Base-by-base conservation (phyloP, 2,113 vertebrate genomes). In the Chionomys nivalis region DNA sequence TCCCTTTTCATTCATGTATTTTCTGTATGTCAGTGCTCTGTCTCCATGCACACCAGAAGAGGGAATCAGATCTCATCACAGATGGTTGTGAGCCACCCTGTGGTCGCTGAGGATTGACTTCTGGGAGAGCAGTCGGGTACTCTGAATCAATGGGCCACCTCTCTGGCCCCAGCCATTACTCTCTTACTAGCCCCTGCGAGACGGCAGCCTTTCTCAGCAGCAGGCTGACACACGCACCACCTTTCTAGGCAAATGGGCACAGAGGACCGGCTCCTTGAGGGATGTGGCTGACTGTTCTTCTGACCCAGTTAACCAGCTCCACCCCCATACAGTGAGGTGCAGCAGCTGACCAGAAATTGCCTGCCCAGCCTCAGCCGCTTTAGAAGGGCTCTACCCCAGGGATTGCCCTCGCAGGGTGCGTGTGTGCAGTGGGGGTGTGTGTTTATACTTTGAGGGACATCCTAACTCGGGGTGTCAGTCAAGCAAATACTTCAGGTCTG, bases 401-500 rank as follows among this genome's bases (percentile, higher is more conserved):
- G 88, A 95, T 81, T 73, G 61, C 42, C 66, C 94, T 44, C 85
- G 36, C 49, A 92, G 78, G 88, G 85, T 89, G 63, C 2, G 0
- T 78, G 83, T 13, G 0, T 87, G 72, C 31, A n/a, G 26, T 55
- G 87, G 33, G 81, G 52, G 94, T 31, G 93, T 86, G 58, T 95
- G 77, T 96, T 94, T 96, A 87, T 70, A 26, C 73, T 82, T 66
- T 65, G 7, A 7, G 73, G 86, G 17, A 61, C 55, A 66, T 78
- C 55, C 94, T 86, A 70, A 58, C 70, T 95, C 82, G 76, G 0
- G 21, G 33, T 72, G 88, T 81, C 89, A 78, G 89, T 55, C 85
- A 87, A 94, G 79, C 92, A 91, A 78, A 93, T 87, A 75, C 65
- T 94, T 97, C 94, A 11, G 31, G 81, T 92, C 92, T 96, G 66